Percentiles rank a stretch among this genome's conserved stretches.
Conservation (phyloP, 35 echinoderm and acorn worm genomes). For the Apostichopus japonicus region DNA sequence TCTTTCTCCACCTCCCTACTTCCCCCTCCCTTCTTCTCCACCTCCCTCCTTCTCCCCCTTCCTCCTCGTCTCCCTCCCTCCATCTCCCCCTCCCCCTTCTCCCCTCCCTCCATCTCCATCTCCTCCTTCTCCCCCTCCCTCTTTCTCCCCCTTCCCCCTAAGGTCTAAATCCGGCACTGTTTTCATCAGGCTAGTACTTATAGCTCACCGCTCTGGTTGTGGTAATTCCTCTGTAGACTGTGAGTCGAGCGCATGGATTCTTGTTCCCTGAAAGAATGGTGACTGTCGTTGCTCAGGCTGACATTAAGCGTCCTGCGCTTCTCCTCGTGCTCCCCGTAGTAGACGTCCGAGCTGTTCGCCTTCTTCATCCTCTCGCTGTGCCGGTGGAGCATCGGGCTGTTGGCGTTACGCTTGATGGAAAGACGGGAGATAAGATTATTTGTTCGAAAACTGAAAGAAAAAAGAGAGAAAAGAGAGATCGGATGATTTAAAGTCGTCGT, state of each 20-base stretch:
- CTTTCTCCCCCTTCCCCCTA: too few species aligned
- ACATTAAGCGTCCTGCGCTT: constrained; percentile 74
- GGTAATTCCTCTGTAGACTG: constrained; percentile 60
- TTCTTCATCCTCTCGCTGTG: constrained; percentile 89
- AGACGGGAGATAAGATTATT: constrained; percentile 91
- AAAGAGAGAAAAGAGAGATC: not conserved
- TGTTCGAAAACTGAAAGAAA: constrained; percentile 75
- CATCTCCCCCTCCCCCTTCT: too few species aligned
- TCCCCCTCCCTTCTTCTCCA: too few species aligned
- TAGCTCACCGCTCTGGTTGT: constrained; percentile 47
- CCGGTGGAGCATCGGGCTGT: constrained; percentile 92
- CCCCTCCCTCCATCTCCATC: too few species aligned
- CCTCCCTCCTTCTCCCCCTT: too few species aligned
- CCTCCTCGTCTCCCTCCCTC: too few species aligned
- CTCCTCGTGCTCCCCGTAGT: constrained; percentile 79
- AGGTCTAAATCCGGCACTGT: too few species aligned
- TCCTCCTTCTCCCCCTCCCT: too few species aligned
- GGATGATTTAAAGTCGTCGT: not conserved
- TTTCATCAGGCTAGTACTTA: not conserved
- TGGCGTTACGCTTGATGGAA: constrained; percentile 91
- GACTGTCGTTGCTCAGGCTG: constrained; percentile 60
- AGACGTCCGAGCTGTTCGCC: constrained; percentile 39
- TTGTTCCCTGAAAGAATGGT: constrained; percentile 66
- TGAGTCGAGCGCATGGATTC: constrained; percentile 79
- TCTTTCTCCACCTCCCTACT: too few species aligned